Percentiles rank a stretch among this genome's conserved stretches.
These are phyloP conservation scores for Sturnira hondurensis DNA, from an alignment of 2,113 vertebrate genomes.

Conservation along the genomic window DNA sequence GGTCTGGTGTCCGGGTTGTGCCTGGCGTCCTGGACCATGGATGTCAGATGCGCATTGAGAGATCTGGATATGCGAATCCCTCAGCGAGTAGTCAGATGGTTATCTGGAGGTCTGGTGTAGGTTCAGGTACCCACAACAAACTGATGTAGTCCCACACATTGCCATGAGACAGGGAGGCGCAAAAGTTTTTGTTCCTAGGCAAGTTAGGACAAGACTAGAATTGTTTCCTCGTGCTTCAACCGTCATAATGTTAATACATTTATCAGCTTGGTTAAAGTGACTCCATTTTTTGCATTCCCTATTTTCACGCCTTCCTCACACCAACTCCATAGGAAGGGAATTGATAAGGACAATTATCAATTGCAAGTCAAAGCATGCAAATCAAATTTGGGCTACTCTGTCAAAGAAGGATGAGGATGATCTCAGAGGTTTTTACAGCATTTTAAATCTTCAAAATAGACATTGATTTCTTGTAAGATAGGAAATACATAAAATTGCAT, in stretches of 20 bases:
- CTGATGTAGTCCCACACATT: background rate
- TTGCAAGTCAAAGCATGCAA: background rate
- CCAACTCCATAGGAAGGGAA: background rate
- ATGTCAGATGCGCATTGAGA: background rate
- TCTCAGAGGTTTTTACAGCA: background rate
- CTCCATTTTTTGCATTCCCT: background rate
- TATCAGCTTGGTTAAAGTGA: background rate
- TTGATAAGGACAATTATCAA: background rate
- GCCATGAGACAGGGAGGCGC: background rate
- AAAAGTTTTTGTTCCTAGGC: background rate
- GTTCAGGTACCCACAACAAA: background rate
- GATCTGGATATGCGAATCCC: background rate
- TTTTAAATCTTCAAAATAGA: conserved; percentile 2
- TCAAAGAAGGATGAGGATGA: background rate
- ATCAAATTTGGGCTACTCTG: background rate
- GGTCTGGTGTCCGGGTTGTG: background rate
- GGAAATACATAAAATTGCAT: background rate
- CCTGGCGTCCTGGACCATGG: background rate
- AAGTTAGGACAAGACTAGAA: background rate
- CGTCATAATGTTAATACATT: background rate
- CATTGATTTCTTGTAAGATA: background rate
- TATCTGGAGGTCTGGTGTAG: background rate
- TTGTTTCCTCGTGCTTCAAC: background rate
- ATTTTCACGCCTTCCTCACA: background rate
- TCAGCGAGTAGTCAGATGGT: background rate